phyloP scores from a whole-genome alignment of 2,888 invertebrate genomes.

The Nasonovia ribisnigri region DNA sequence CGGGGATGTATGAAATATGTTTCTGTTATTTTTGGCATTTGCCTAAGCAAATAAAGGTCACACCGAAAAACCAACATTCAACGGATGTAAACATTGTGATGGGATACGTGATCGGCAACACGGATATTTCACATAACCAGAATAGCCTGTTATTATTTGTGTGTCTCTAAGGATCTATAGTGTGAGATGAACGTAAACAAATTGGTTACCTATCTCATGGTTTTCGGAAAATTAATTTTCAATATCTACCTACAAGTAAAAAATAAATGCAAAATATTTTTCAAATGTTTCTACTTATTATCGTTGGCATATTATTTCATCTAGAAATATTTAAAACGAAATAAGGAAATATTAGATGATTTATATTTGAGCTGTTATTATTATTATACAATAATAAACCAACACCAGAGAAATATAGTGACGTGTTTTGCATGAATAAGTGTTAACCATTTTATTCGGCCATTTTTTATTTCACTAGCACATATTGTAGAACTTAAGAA shows the following conservation, averaged over 20 bases:
- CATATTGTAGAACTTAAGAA: not conserved
- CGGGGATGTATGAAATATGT: not conserved
- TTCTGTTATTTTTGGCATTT: constrained; percentile 19
- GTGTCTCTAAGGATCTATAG: not conserved
- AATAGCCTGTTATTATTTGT: not conserved
- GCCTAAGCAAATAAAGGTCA: constrained; percentile 6
- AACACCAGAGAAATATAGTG: not conserved
- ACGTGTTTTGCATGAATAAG: not conserved
- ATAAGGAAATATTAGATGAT: not conserved
- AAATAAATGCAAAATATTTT: not conserved
- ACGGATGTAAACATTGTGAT: constrained; percentile 1
- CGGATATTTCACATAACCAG: constrained; percentile 5
- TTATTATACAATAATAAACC: not conserved
- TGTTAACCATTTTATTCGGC: not conserved
- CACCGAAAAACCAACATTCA: constrained; percentile 12
- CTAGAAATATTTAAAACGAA: not conserved
- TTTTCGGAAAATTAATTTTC: constrained; percentile 13
- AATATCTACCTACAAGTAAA: not conserved
- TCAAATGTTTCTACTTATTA: not conserved
- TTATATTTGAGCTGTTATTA: not conserved
- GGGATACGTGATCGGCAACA: constrained; percentile 43
- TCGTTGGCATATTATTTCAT: not conserved
- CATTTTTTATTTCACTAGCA: not conserved
- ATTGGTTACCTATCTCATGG: constrained; percentile 1
- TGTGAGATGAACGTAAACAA: not conserved